These are phyloP conservation scores for Oncopodura yosiiana DNA, from an alignment of 1,140 invertebrate species.

Conservation along the genomic window DNA sequence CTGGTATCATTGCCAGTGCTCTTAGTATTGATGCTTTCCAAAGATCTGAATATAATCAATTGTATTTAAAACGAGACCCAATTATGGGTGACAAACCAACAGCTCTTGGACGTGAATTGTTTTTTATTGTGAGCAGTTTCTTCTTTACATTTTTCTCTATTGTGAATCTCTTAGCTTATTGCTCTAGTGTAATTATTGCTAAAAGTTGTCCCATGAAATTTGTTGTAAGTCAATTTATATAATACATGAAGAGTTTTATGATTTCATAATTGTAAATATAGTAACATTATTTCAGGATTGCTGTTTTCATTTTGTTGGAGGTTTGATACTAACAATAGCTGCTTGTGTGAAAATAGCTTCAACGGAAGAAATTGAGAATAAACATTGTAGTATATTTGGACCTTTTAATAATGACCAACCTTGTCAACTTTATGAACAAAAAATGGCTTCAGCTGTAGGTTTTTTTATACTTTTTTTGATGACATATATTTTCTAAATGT, in stretches of 20 bases:
- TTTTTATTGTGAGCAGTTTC: neutral
- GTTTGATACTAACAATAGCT: no score
- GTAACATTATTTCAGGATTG: neutral
- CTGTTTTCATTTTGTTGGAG: no score
- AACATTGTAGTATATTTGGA: neutral
- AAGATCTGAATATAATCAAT: neutral
- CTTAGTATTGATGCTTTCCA: neutral
- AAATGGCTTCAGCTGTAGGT: no score
- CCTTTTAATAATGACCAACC: no score
- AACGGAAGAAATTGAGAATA: neutral
- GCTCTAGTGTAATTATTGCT: neutral
- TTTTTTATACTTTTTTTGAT: no score
- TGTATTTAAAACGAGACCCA: neutral
- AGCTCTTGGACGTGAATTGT: neutral
- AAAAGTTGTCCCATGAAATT: neutral
- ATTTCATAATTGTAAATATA: neutral
- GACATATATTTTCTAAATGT: no score
- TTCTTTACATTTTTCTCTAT: neutral
- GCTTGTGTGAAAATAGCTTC: no score
- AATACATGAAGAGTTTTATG: neutral
- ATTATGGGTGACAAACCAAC: neutral
- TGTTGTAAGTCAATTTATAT: neutral
- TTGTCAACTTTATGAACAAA: no score
- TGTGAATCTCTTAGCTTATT: neutral
- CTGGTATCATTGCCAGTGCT: neutral